Percentiles rank a stretch among this genome's conserved stretches.
Conservation (phyloP, 2,113 vertebrate genomes). For the Pleuronectes platessa region DNA sequence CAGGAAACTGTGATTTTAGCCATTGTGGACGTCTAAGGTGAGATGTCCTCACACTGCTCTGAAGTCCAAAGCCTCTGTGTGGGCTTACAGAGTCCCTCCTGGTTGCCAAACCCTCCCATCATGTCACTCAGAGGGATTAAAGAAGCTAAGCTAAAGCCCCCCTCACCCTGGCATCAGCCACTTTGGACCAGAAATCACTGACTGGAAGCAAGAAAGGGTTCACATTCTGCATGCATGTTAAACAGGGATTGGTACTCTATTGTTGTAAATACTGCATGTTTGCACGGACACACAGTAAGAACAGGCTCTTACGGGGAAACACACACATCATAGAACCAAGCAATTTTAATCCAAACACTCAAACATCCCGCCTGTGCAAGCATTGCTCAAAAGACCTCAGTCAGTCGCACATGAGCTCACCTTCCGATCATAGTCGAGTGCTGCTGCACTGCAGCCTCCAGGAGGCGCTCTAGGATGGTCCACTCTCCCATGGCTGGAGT, state of each 20-base stretch:
- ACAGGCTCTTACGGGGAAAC: not conserved
- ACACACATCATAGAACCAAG: not conserved
- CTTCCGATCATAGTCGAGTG: constrained; percentile 99
- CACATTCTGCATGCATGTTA: constrained; percentile 6
- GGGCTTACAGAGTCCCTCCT: constrained; percentile 36
- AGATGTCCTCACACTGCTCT: constrained; percentile 32
- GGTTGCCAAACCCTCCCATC: constrained; percentile 40
- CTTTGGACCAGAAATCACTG: constrained; percentile 54
- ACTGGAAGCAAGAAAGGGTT: constrained; percentile 16
- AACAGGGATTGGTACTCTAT: not conserved
- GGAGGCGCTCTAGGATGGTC: constrained; percentile 98
- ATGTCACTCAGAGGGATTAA: constrained; percentile 73
- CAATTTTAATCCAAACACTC: not conserved
- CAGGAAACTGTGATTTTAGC: constrained; percentile 21
- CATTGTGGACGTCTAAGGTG: not conserved
- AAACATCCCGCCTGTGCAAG: not conserved
- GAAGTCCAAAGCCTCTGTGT: constrained; percentile 41
- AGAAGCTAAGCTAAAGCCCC: constrained; percentile 58
- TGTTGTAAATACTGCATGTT: not conserved
- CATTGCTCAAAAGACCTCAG: not conserved
- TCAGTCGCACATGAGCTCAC: constrained; percentile 80
- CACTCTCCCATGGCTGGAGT: constrained; percentile 94
- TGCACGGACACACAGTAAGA: not conserved
- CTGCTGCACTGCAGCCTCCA: constrained; percentile 98
- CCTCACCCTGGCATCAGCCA: constrained; percentile 41